Evolutionary conservation across 2,113 vertebrate species (phyloP).

Genomic region (Nerophis lumbriciformis): DNA sequence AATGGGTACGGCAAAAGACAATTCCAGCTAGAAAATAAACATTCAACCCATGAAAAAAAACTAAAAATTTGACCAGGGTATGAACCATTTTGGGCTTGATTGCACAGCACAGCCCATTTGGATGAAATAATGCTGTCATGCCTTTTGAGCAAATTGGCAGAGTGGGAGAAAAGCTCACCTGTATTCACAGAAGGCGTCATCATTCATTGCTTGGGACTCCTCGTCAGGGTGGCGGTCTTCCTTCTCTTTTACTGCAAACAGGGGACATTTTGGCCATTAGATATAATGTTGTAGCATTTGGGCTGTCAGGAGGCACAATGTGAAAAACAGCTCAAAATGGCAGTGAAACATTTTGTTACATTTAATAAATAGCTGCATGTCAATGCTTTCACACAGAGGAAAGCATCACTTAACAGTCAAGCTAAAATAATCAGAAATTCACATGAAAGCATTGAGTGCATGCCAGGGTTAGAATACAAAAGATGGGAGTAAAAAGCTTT

Average conservation of each 20-base stretch:
- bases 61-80: no score
- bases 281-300: constrained; percentile 4
- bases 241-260: constrained; percentile 86
- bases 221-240: constrained; percentile 83
- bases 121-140: no score
- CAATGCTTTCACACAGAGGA: neutral
- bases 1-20: no score
- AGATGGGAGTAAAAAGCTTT: constrained; percentile 13
- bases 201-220: constrained; percentile 80
- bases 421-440: constrained; percentile 10
- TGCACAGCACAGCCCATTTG: no score
- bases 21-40: no score
- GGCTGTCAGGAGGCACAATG: neutral
- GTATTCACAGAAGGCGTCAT: constrained; percentile 88
- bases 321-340: constrained; percentile 13
- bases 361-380: constrained; percentile 8
- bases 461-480: constrained; percentile 5
- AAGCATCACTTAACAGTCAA: constrained; percentile 3
- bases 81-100: no score
- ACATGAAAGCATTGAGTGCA: constrained; percentile 1
- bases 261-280: constrained; percentile 18
- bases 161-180: constrained; percentile 72
- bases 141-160: no score
- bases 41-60: no score
- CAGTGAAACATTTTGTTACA: neutral